These are phyloP conservation scores for Ornithoptera alexandrae DNA, from an alignment of 2,888 invertebrate genomes.

Conservation along the genomic window DNA sequence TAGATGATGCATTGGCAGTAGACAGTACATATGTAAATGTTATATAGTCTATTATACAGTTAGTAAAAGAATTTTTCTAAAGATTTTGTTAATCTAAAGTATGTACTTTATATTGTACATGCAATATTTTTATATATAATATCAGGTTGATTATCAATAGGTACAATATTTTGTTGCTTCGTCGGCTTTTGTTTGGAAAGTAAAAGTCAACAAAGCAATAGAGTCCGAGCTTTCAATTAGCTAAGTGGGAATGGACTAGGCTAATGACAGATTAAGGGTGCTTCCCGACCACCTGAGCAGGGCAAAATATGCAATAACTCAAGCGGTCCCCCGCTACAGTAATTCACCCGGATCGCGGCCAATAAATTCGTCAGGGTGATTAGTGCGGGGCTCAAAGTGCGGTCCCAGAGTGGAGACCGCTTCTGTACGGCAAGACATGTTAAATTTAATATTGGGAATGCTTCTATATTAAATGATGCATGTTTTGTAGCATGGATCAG, in stretches of 20 bases:
- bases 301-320: conserved; percentile 66
- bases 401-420: conserved; percentile 30
- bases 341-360: conserved; percentile 65
- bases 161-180: neutral
- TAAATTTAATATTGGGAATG: too few relatives aligned
- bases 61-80: too few relatives aligned
- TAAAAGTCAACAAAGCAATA: neutral
- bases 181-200: neutral
- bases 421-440: conserved; percentile 12
- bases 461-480: too few relatives aligned
- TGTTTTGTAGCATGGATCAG: too few relatives aligned
- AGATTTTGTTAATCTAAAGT: too few relatives aligned
- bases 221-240: conserved; percentile 50
- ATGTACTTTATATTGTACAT: too few relatives aligned
- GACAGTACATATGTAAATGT: too few relatives aligned
- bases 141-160: neutral
- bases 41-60: too few relatives aligned
- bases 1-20: too few relatives aligned
- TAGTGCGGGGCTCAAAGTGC: conserved; percentile 42
- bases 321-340: conserved; percentile 44
- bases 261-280: conserved; percentile 71
- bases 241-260: conserved; percentile 55
- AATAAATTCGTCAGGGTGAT: conserved; percentile 76
- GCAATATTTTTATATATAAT: too few relatives aligned
- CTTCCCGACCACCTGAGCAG: conserved; percentile 62